These are phyloP conservation scores for Sebastes iracundus DNA, from an alignment of 2,797 vertebrate species.

Conservation along the genomic window DNA sequence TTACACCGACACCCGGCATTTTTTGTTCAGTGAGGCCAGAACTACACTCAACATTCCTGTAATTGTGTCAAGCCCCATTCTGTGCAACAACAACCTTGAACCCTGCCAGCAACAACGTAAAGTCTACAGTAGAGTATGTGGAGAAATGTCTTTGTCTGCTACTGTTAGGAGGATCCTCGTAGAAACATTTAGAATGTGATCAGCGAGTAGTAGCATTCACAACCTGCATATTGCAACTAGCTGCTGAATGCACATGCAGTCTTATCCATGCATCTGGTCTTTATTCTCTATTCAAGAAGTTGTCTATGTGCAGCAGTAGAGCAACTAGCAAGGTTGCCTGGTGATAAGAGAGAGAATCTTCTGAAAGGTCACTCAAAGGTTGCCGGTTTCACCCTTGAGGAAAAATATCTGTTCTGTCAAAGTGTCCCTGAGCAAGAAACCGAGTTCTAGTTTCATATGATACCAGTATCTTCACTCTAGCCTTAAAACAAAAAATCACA, in stretches of 20 bases:
- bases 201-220: neutral
- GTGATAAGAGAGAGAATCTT: conserved; percentile 15
- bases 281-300: neutral
- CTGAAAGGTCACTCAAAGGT: conserved; percentile 28
- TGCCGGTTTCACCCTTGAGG: conserved; percentile 1
- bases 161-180: neutral
- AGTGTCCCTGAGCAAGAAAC: neutral
- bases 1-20: conserved; percentile 39
- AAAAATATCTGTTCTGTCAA: conserved; percentile 21
- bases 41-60: conserved; percentile 32
- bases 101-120: neutral
- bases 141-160: neutral
- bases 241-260: neutral
- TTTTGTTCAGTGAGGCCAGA: conserved; percentile 41
- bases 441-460: too few relatives aligned
- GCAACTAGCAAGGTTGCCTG: neutral
- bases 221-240: neutral
- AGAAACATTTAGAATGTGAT: neutral
- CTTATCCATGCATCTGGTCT: neutral
- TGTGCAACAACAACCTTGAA: conserved; percentile 1
- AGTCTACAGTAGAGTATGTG: neutral
- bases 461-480: too few relatives aligned
- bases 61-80: conserved; percentile 26
- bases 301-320: neutral
- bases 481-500: too few relatives aligned